These are phyloP conservation scores for Lepidurus couesii DNA, from an alignment of 1,140 invertebrate species.

Conservation along the genomic window DNA sequence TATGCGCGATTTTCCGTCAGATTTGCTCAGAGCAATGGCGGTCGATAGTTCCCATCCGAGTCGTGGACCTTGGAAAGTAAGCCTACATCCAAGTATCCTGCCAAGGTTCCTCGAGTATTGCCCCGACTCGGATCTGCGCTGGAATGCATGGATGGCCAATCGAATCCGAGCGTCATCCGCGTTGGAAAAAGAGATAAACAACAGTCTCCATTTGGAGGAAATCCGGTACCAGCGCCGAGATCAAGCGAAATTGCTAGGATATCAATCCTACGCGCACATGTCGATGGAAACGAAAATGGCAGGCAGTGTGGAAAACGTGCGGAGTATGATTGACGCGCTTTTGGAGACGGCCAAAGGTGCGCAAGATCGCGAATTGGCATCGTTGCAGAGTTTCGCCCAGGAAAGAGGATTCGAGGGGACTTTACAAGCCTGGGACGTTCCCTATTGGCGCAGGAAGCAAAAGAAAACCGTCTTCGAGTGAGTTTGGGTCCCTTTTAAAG, in stretches of 20 bases:
- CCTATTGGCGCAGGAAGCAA: slow-evolving; percentile 73
- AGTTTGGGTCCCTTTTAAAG: not conserved
- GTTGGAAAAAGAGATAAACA: slow-evolving; percentile 59
- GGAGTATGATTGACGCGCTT: slow-evolving; percentile 63
- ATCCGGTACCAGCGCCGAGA: slow-evolving; percentile 59
- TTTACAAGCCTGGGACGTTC: slow-evolving; percentile 75
- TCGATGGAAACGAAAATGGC: slow-evolving; percentile 95
- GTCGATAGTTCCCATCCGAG: slow-evolving; percentile 53
- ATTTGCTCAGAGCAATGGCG: slow-evolving; percentile 61
- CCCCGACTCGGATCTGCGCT: slow-evolving; percentile 64
- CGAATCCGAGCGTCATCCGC: slow-evolving; percentile 61
- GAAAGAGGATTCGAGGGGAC: slow-evolving; percentile 62
- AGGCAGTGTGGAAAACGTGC: slow-evolving; percentile 68
- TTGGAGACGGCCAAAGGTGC: slow-evolving; percentile 46
- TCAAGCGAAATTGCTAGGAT: slow-evolving; percentile 72
- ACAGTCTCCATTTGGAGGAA: slow-evolving; percentile 67
- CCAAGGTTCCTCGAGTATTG: slow-evolving; percentile 73
- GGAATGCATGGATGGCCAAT: slow-evolving; percentile 74
- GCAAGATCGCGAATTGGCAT: slow-evolving; percentile 67
- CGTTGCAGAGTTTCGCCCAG: slow-evolving; percentile 66
- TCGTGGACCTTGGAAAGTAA: slow-evolving; percentile 73
- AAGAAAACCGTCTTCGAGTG: slow-evolving; percentile 54
- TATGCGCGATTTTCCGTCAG: slow-evolving; percentile 66
- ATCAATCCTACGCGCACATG: slow-evolving; percentile 69
- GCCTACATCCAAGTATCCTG: slow-evolving; percentile 63